Percentiles rank a stretch among this genome's conserved stretches.
phyloP scores from a whole-genome alignment of 2,113 vertebrate genomes.

The Callipepla squamata region DNA sequence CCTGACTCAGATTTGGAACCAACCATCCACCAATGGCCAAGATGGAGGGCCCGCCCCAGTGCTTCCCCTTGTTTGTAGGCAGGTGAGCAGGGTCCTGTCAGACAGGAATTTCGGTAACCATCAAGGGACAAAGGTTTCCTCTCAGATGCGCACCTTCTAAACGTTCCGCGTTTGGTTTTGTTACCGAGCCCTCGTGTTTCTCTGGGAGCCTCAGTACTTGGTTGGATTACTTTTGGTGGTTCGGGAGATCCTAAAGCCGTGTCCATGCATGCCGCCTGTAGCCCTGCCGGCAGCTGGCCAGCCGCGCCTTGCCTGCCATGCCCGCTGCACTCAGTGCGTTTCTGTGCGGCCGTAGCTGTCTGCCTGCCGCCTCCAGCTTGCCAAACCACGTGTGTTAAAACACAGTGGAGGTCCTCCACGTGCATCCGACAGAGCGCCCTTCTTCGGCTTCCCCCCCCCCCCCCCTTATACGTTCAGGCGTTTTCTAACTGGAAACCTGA shows the following conservation, averaged over 20 bases:
- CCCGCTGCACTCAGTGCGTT: background rate
- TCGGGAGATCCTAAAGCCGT: background rate
- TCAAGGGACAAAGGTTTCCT: background rate
- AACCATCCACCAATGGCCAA: background rate
- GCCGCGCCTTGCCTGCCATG: constrained; percentile 3
- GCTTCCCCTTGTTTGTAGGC: background rate
- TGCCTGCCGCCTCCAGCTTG: background rate
- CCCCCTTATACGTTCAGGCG: background rate
- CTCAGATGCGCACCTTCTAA: background rate
- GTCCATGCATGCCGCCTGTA: background rate
- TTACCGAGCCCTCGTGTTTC: background rate
- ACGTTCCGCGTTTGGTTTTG: background rate
- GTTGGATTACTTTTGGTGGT: background rate
- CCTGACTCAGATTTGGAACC: background rate
- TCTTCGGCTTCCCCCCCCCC: background rate
- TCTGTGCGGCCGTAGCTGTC: background rate
- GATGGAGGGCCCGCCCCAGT: background rate
- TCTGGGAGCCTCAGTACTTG: background rate
- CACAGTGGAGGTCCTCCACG: constrained; percentile 38
- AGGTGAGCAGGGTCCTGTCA: background rate
- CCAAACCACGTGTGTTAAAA: constrained; percentile 39
- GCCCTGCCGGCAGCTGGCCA: rapidly evolving
- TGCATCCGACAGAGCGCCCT: background rate
- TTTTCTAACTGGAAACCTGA: constrained; percentile 58
- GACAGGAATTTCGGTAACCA: background rate